Conservation (phyloP, 1,140 invertebrate species). For the Drosophila saltans region DNA sequence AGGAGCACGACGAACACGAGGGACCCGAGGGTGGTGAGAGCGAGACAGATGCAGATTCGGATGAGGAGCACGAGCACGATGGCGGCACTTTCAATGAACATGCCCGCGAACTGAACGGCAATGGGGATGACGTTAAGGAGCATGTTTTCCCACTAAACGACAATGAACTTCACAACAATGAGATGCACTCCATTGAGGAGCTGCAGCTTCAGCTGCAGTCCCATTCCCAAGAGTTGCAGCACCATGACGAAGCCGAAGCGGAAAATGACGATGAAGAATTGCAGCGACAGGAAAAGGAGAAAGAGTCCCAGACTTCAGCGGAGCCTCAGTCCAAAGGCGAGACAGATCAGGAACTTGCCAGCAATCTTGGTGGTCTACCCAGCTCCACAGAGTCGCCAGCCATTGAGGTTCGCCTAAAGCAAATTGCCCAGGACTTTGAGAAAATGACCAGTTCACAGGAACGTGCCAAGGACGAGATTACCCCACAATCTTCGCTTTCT, state of each 20-base stretch:
- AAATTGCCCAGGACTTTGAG: conserved; percentile 82
- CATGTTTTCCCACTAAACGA: conserved; percentile 72
- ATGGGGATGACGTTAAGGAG: conserved; percentile 62
- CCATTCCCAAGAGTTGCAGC: conserved; percentile 42
- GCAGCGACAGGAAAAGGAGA: conserved; percentile 31
- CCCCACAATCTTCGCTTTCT: conserved; percentile 77
- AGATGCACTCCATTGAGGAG: conserved; percentile 73
- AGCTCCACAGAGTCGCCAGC: conserved; percentile 74
- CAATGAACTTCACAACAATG: conserved; percentile 71
- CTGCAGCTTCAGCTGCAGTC: conserved; percentile 66
- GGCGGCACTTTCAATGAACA: conserved; percentile 43
- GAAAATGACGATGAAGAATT: conserved; percentile 44
- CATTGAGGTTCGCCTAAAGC: conserved; percentile 80
- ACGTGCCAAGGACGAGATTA: conserved; percentile 71
- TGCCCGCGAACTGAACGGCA: conserved; percentile 46
- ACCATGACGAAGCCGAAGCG: conserved; percentile 48
- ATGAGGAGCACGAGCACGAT: conserved; percentile 61
- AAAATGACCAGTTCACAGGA: conserved; percentile 74
- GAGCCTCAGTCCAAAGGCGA: conserved; percentile 47
- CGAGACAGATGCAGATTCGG: conserved; percentile 30
- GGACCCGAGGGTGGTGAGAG: conserved; percentile 25
- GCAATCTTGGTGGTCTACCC: conserved; percentile 46
- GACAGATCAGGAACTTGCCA: conserved; percentile 35
- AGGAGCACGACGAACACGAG: conserved; percentile 64
- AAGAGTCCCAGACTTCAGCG: conserved; percentile 37